Conservation (phyloP, 1,140 invertebrate species). For the Araneus ventricosus region DNA sequence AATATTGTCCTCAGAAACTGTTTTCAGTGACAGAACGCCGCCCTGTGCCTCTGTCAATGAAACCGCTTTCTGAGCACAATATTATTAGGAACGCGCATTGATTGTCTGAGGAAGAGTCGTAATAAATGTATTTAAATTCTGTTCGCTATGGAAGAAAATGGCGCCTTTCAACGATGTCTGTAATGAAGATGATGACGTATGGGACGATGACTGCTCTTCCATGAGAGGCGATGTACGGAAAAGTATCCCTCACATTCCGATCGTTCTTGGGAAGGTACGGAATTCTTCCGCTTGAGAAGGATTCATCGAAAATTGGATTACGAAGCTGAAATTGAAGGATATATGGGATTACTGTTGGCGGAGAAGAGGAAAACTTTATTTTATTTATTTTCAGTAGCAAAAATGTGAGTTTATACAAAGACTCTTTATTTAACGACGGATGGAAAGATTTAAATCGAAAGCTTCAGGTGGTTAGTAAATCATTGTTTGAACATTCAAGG, state of each 20-base stretch:
- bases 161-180: background rate
- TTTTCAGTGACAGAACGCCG: background rate
- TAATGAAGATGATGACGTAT: background rate
- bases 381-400: no score
- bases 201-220: background rate
- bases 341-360: background rate
- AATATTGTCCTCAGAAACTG: background rate
- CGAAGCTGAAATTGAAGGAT: background rate
- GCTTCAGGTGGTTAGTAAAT: no score
- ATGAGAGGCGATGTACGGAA: background rate
- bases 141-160: no score
- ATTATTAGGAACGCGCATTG: no score
- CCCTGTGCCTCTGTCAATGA: no score
- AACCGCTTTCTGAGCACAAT: no score
- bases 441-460: no score
- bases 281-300: background rate
- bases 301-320: no score
- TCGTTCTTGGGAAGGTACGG: background rate
- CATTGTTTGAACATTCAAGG: no score
- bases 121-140: slow-evolving; percentile 13
- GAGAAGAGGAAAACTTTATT: no score
- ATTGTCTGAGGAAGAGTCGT: background rate
- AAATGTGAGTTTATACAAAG: no score
- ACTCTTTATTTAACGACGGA: no score
- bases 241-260: background rate